Base-by-base conservation (phyloP, 2,888 invertebrate genomes). In the Atethmia centrago region DNA sequence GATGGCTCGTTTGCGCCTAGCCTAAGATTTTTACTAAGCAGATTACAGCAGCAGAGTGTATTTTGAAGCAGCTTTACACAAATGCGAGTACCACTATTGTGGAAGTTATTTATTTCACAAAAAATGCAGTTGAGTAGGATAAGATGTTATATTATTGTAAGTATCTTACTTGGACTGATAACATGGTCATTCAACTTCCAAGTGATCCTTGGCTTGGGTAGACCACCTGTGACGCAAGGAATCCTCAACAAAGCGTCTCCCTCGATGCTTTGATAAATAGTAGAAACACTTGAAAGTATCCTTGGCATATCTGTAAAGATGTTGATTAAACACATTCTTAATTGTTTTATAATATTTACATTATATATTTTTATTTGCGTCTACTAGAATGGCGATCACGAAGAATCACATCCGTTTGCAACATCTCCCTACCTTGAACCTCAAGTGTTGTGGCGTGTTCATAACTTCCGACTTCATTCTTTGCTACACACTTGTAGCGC, bases 401-500 rank as follows among this genome's bases (percentile, higher is more conserved):
- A 36, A 36, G 3, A 10, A 68, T n/a, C 31, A 63, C 21, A 40
- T n/a, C 8, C 21, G 45, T 36, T 25, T 66, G 9, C 10, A 66
- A 3, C 7, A 19, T 45, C 31, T 12, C 16, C 61, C 51, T 75
- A 85, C 85, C 74, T 75, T 80, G 56, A 28, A 85, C 82, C n/a
- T 21, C 68, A n/a, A 84, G 63, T 70, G 61, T 56, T 9, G 79
- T 83, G 16, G 42, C 21, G 36, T 83, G 77, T 16, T 74, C 73
- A 36, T 31, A n/a, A 8, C 2, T 71, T 12, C 71, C 83, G 1
- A 61, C 42, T 31, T 7, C 36, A 53, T 83, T 83, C 8, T 61
- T 7, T 31, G 74, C 83, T 0, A 74, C 21, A 56, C 83, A 83
- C 42, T 83, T 83, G 56, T 83, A 83, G 40, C 55, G 74, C 21